Evolutionary conservation across 2,888 invertebrate species (phyloP), one percentile per base, ranked within the genome.

Genomic region (Rhagonycha lutea): DNA sequence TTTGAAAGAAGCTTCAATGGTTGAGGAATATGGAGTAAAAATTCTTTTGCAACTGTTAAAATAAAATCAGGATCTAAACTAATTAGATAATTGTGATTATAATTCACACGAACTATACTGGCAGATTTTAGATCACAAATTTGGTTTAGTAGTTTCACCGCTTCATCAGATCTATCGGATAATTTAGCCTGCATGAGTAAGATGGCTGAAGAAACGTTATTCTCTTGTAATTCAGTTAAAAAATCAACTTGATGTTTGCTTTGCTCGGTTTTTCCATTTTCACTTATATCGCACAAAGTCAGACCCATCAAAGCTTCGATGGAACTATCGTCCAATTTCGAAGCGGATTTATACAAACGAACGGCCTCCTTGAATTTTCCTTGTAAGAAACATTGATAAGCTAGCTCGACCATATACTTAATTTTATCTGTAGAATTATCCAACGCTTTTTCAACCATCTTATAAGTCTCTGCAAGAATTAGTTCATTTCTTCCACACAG

Each of bases 181-280:
- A 93, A 87, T 84, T 93, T 93, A 0, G 95, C 93, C 11, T 92
- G 92, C 85, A 96, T 89, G 77, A 92, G 91, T 4, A 95, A 85
- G 63, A 94, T 88, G 28, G 95, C 93, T 14, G 94, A 89, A 75
- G 92, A 92, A 65, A 90, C 90, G 7, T 91, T 89, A 10, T 92
- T 91, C 81, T 92, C 93, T 87, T 95, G 94, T 23, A 95, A 89
- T 87, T 97, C 96, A 84, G 93, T 91, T 1, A 98, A 89, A 82
- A 97, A 93, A 82, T 97, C 95, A 47, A 98, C 90, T 88, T 98
- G 98, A 82, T 96, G 95, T 10, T 92, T 91, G 0, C 96, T 93
- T 83, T 95, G 92, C 60, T 94, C 94, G 3, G 91, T 90, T 0
- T 90, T 89, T 28, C 94, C 94, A 83, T 91, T 91, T 81, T 96